Percentiles rank a stretch among this genome's conserved stretches.
phyloP scores from a whole-genome alignment of 2,888 invertebrate genomes.

The Loripinus fragilis region DNA sequence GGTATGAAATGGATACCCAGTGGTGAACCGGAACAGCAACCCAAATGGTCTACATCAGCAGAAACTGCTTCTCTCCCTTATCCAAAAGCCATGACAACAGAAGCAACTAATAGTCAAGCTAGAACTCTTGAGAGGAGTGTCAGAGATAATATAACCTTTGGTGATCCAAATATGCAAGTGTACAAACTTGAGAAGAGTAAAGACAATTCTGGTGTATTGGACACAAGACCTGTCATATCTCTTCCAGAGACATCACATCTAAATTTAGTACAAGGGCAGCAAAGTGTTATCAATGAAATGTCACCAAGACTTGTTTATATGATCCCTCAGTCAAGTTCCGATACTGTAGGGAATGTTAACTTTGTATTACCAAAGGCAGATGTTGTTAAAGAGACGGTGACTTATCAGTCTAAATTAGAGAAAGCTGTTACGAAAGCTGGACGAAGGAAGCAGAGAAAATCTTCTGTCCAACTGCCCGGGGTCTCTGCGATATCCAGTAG shows the following conservation, averaged over 20 bases:
- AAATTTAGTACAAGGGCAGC: background rate
- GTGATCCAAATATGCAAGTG: background rate
- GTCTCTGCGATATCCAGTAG: background rate
- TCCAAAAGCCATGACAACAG: background rate
- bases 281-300: background rate
- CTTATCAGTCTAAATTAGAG: slow-evolving; percentile 53
- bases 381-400: slow-evolving; percentile 23
- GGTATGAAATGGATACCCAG: slow-evolving; percentile 1
- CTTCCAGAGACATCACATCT: background rate
- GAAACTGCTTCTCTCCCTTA: background rate
- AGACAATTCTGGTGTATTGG: background rate
- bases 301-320: background rate
- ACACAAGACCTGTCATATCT: background rate
- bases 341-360: background rate
- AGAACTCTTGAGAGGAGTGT: background rate
- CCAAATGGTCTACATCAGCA: background rate
- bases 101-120: background rate
- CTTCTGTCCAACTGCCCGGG: background rate
- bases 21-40: background rate
- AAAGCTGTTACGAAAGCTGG: slow-evolving; percentile 36
- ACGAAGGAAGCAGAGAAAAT: background rate
- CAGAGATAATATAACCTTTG: background rate
- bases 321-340: background rate
- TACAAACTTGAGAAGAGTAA: background rate
- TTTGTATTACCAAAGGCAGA: too few species aligned